phyloP scores from a whole-genome alignment of 2,113 vertebrate species.

The Phaethornis superciliosus region DNA sequence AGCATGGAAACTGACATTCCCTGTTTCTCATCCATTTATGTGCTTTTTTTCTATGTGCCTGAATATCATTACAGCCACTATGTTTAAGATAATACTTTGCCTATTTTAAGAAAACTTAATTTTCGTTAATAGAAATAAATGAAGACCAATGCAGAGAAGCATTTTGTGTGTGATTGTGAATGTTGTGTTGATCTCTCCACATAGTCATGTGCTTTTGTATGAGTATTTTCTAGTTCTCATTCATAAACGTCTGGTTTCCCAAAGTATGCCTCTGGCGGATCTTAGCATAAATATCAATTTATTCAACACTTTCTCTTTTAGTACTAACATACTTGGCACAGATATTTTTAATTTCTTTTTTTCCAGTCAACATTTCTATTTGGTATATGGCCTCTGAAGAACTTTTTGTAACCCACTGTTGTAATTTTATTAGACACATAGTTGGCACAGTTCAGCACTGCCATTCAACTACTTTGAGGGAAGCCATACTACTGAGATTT shows the following conservation, averaged over 20 bases:
- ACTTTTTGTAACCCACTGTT: neutral
- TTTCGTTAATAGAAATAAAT: neutral
- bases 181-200: neutral
- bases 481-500: neutral
- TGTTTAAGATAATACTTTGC: neutral
- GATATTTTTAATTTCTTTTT: neutral
- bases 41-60: neutral
- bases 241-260: conserved; percentile 40
- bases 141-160: neutral
- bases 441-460: neutral
- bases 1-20: neutral
- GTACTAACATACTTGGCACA: conserved; percentile 31
- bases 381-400: conserved; percentile 18
- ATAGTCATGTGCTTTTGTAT: neutral
- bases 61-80: neutral
- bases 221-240: conserved; percentile 27
- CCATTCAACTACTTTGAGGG: neutral
- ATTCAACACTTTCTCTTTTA: conserved; percentile 8
- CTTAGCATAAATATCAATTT: conserved; percentile 40
- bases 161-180: neutral
- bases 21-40: neutral
- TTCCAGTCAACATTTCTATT: neutral
- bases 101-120: neutral
- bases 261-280: conserved; percentile 15
- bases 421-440: neutral